Base-by-base conservation (phyloP, 2,797 vertebrate species). In the Poecilia picta region DNA sequence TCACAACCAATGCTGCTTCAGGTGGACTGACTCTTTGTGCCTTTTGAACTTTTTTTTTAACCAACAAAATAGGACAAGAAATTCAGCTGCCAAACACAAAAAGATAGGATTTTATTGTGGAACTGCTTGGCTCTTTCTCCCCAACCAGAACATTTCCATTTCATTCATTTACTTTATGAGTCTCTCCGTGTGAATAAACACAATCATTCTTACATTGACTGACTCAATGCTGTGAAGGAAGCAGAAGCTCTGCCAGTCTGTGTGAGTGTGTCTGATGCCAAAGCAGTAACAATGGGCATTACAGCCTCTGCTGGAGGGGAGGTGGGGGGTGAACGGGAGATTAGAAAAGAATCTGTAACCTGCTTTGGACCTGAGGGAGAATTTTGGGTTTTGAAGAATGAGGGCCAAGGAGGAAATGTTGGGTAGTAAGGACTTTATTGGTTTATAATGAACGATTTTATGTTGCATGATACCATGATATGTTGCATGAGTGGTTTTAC, bases 171-270 rank as follows among this genome's bases (percentile, higher is more conserved):
- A 18, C 64, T 64, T 59, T 41, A 13, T 25, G 28, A 74, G 45
- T 74, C 62, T 85, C 41, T 57, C 75, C 77, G 80, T 87, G 86
- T 88, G 88, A 74, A 90, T 59, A 73, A 76, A 82, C 55, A 73
- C 25, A 83, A 82, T 31, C 74, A 33, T 89, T 85, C 64, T 81
- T 72, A 76, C 79, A 81, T 46, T 55, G 51, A 87, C 90, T 59
- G 78, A 91, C 85, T 89, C 81, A 89, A 91, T 86, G 90, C 92
- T 94, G 93, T 94, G 93, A 94, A 92, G 89, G 90, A 93, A 89
- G 83, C 81, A 79, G 76, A 80, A 85, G 72, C 81, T 87, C 80
- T 90, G 81, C 89, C 82, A 75, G 51, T 82, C 41, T 79, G 73
- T 86, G 68, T 47, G 59, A 88, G 78, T 81, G 79, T 43, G 68